phyloP scores from a whole-genome alignment of 2,888 invertebrate genomes.

The Fragum sueziense region DNA sequence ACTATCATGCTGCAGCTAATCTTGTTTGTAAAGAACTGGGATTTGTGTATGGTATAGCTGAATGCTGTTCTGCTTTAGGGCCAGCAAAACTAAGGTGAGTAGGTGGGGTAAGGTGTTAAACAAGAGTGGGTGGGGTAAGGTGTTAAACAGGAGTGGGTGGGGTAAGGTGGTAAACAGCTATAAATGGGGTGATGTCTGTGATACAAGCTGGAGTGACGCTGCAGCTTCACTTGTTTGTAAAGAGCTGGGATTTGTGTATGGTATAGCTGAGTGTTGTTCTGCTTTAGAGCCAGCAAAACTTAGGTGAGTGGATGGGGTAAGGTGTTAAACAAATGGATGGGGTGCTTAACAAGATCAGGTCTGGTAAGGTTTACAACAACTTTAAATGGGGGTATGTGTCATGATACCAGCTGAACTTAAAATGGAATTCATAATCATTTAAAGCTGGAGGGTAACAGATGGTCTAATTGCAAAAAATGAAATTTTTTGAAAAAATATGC shows the following conservation, averaged over 20 bases:
- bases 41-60: constrained; percentile 47
- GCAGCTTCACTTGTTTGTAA: constrained; percentile 68
- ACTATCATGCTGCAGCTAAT: constrained; percentile 63
- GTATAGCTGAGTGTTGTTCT: constrained; percentile 59
- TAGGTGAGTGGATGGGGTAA: constrained; percentile 14
- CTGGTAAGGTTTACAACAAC: no score
- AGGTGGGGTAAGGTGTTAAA: no score
- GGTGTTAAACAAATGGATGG: no score
- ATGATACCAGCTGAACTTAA: constrained; percentile 69
- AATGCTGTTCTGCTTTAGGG: constrained; percentile 62
- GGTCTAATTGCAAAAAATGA: no score
- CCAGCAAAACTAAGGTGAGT: constrained; percentile 25
- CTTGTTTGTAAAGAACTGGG: constrained; percentile 67
- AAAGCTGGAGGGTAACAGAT: no score
- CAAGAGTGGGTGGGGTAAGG: no score
- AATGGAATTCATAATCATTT: no score
- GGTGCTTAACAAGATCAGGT: no score
- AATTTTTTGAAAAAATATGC: no score
- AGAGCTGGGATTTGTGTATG: constrained; percentile 58
- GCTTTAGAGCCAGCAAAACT: constrained; percentile 48
- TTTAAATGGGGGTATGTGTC: constrained; percentile 66
- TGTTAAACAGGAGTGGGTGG: constrained; percentile 52
- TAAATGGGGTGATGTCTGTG: constrained; percentile 70
- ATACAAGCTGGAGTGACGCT: constrained; percentile 65
- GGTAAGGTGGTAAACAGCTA: constrained; percentile 48